phyloP scores from a whole-genome alignment of 2,888 invertebrate species.

The Eupithecia inturbata region DNA sequence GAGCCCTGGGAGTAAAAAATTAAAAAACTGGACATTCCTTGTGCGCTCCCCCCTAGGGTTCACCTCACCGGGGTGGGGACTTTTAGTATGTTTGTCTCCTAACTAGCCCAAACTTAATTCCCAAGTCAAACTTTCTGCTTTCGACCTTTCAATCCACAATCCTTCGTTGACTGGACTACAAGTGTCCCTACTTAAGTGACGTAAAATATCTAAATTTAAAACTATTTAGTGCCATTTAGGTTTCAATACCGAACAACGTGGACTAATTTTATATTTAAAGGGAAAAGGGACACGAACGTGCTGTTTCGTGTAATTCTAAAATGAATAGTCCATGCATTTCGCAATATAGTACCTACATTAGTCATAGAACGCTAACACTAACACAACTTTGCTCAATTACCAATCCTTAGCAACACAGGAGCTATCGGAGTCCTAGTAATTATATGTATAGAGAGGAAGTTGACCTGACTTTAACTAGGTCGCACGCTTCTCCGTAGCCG shows the following conservation, averaged over 20 bases:
- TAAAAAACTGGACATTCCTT: too few species aligned
- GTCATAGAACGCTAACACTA: neutral
- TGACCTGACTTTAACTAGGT: conserved; percentile 31
- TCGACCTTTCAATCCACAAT: too few species aligned
- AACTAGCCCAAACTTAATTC: too few species aligned
- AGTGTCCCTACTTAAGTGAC: too few species aligned
- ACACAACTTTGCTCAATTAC: conserved; percentile 7
- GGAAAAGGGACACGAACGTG: conserved; percentile 9
- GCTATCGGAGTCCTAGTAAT: conserved; percentile 19
- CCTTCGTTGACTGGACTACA: too few species aligned
- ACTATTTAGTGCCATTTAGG: neutral
- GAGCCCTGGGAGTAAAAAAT: too few species aligned
- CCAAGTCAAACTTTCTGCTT: too few species aligned
- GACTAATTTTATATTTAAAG: neutral
- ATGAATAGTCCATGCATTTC: conserved; percentile 1
- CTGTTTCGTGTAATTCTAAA: conserved; percentile 4
- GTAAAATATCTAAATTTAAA: neutral
- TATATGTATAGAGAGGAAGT: conserved; percentile 25
- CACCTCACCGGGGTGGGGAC: too few species aligned
- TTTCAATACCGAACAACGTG: neutral
- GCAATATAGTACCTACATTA: neutral
- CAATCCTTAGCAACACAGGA: conserved; percentile 8
- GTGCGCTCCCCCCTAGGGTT: too few species aligned
- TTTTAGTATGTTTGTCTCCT: too few species aligned
- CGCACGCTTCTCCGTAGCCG: conserved; percentile 23